Conservation (phyloP, 2,888 invertebrate species). For the Apodemia duryi region DNA sequence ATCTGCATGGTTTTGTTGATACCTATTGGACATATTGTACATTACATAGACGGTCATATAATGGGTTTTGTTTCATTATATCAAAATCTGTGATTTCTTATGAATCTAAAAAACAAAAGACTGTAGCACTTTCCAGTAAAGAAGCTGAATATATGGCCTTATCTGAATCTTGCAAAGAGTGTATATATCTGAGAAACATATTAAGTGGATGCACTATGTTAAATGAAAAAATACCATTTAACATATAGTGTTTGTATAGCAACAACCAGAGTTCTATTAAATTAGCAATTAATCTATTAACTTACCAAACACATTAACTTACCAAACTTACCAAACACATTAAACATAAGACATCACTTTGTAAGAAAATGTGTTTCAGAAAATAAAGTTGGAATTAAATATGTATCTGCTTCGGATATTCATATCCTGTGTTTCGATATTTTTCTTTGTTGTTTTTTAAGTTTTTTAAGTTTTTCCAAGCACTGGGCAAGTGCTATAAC, state of each 20-base stretch:
- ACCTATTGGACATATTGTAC: too few relatives aligned
- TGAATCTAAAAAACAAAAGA: too few relatives aligned
- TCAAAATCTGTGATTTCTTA: too few relatives aligned
- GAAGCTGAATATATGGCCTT: too few relatives aligned
- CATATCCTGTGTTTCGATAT: not conserved
- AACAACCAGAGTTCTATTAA: slow-evolving; percentile 7
- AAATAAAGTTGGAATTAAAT: slow-evolving; percentile 18
- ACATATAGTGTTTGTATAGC: not conserved
- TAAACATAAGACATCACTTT: slow-evolving; percentile 18
- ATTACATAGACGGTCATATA: too few relatives aligned
- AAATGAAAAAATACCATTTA: not conserved
- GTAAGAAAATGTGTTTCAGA: slow-evolving; percentile 11
- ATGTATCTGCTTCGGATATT: slow-evolving; percentile 18
- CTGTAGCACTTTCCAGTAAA: too few relatives aligned
- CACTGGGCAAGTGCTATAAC: not conserved
- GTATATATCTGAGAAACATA: too few relatives aligned
- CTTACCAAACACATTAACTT: slow-evolving; percentile 17
- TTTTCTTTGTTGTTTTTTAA: not conserved
- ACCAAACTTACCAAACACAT: slow-evolving; percentile 18
- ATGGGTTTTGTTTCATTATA: too few relatives aligned
- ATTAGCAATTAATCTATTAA: slow-evolving; percentile 16
- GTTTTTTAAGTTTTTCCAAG: slow-evolving; percentile 16
- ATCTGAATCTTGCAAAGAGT: too few relatives aligned
- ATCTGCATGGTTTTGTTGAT: too few relatives aligned
- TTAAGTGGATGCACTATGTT: too few relatives aligned